Percentiles rank a stretch among this genome's conserved stretches.
Conservation (phyloP, 1,140 invertebrate genomes). For the Anoplolepis gracilipes region DNA sequence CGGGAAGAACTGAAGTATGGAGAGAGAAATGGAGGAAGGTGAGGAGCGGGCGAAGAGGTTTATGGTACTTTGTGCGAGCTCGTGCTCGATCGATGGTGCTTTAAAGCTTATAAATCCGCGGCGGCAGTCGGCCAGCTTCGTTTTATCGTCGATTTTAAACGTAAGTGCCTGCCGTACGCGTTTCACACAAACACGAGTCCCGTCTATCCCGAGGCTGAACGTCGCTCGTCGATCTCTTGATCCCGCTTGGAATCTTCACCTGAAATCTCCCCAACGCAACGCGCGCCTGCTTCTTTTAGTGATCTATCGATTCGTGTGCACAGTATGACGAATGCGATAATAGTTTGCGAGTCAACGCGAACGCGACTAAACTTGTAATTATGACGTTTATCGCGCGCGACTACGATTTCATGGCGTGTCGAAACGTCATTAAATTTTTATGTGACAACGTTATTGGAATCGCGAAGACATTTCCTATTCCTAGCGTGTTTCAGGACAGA, state of each 20-base stretch:
- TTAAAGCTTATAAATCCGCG: constrained; percentile 67
- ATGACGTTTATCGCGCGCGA: constrained; percentile 13
- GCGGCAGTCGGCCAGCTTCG: constrained; percentile 34
- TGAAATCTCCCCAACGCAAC: not conserved
- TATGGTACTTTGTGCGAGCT: constrained; percentile 51
- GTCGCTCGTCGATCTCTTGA: constrained; percentile 19
- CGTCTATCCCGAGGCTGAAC: constrained; percentile 10
- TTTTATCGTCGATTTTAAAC: constrained; percentile 59
- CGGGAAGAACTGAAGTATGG: not conserved
- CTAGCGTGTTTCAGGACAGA: not conserved
- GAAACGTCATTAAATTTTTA: constrained; percentile 37
- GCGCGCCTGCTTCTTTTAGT: not conserved
- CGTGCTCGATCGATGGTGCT: constrained; percentile 57
- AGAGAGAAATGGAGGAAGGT: not conserved
- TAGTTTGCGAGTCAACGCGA: not conserved
- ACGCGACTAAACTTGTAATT: constrained; percentile 22
- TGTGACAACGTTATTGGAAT: constrained; percentile 12
- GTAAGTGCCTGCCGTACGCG: constrained; percentile 14
- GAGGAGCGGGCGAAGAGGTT: constrained; percentile 22
- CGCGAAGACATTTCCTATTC: constrained; percentile 19
- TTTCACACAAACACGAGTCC: constrained; percentile 11
- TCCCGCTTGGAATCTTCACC: not conserved
- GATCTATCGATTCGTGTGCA: constrained; percentile 11
- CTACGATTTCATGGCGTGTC: not conserved
- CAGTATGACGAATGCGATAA: not conserved